Percentiles rank a stretch among this genome's conserved stretches.
phyloP scores from a whole-genome alignment of 2,888 invertebrate species.

The Ptilodon capucinus region DNA sequence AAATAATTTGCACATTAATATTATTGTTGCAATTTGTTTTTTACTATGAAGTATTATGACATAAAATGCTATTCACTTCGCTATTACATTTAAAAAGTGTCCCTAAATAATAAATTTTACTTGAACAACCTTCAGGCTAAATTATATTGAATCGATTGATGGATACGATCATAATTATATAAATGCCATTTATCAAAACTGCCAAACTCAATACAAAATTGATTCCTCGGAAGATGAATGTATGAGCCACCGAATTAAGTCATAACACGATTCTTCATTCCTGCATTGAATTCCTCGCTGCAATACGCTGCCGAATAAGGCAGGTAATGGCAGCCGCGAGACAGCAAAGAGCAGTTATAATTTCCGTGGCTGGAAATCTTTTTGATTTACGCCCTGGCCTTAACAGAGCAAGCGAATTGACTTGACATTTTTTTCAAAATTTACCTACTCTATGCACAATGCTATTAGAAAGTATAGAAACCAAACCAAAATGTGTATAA shows the following conservation, averaged over 20 bases:
- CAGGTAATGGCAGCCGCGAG: constrained; percentile 20
- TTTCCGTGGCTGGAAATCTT: neutral
- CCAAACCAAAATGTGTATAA: no score
- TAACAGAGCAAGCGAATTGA: no score
- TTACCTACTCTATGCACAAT: no score
- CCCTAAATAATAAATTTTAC: no score
- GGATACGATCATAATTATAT: constrained; percentile 5
- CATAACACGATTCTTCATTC: constrained; percentile 52
- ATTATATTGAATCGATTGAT: neutral
- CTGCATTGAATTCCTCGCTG: constrained; percentile 40
- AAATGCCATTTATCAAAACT: constrained; percentile 42
- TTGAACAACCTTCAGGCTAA: no score
- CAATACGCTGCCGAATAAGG: constrained; percentile 31
- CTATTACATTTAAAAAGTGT: no score
- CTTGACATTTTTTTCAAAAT: no score
- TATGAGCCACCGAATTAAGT: constrained; percentile 49
- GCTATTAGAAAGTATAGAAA: no score
- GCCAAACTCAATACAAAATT: constrained; percentile 50
- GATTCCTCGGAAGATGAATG: constrained; percentile 50
- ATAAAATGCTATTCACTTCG: no score
- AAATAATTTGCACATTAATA: no score
- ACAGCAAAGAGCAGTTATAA: neutral
- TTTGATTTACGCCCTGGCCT: neutral
- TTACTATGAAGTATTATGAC: no score
- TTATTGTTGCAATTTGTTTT: no score